Conservation (phyloP, 1,140 invertebrate species). For the Papilio glaucus region DNA sequence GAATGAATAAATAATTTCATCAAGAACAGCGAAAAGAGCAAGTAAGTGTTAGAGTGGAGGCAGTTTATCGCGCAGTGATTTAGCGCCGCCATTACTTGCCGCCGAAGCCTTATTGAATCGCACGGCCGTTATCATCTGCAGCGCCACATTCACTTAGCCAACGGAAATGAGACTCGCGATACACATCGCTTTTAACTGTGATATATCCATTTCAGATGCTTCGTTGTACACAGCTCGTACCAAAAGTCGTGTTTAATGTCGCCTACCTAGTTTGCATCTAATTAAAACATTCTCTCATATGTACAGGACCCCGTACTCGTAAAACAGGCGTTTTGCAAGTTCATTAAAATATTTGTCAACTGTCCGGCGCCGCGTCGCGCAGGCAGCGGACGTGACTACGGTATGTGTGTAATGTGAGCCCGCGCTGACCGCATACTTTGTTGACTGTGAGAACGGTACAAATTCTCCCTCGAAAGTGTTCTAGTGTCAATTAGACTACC, state of each 20-base stretch:
- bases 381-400: neutral
- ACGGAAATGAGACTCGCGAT: conserved; percentile 4
- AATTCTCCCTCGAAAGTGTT: neutral
- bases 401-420: neutral
- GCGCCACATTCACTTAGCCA: neutral
- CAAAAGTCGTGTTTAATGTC: too few species aligned
- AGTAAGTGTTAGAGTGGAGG: neutral
- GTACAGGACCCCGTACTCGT: too few species aligned
- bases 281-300: too few species aligned
- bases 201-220: neutral
- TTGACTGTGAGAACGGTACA: neutral
- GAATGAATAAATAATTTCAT: too few species aligned
- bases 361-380: neutral
- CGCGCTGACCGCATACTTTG: neutral
- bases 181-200: conserved; percentile 3
- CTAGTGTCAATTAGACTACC: neutral
- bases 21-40: too few species aligned
- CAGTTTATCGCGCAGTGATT: neutral
- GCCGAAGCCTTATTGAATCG: neutral
- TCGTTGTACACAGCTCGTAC: neutral
- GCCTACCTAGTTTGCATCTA: neutral
- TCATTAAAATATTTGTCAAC: neutral
- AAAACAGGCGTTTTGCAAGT: neutral
- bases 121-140: neutral
- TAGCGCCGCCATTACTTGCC: neutral